These are phyloP conservation scores for Eremobia ochroleuca DNA, from an alignment of 2,888 invertebrate genomes.

Conservation along the genomic window DNA sequence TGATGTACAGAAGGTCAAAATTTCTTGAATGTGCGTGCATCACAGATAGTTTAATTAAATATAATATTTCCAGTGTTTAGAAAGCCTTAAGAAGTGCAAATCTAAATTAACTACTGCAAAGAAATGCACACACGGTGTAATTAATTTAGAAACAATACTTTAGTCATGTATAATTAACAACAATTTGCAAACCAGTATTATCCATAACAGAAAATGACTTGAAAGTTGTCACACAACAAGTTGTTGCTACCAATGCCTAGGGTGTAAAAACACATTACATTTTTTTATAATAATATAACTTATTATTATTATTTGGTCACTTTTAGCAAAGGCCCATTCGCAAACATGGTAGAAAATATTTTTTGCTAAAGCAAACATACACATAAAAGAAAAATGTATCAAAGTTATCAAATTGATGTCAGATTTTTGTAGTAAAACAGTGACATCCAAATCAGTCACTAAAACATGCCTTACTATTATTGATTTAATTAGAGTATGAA, in stretches of 20 bases:
- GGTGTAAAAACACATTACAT: not conserved
- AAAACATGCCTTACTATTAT: not conserved
- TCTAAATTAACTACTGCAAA: not conserved
- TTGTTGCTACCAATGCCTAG: not conserved
- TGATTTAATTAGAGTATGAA: not conserved
- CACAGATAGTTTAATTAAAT: not conserved
- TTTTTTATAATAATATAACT: not conserved
- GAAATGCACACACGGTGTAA: not conserved
- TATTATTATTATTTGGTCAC: not conserved
- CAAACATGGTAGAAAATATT: not conserved
- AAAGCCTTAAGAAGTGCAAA: not conserved
- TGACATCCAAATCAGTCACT: not conserved
- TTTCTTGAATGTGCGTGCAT: not conserved
- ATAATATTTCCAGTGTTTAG: not conserved
- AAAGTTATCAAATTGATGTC: not conserved
- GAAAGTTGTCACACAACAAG: not conserved
- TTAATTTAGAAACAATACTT: not conserved
- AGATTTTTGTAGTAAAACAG: not conserved
- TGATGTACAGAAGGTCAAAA: not conserved
- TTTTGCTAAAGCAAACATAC: not conserved
- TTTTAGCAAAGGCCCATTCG: not conserved
- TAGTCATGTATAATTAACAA: not conserved
- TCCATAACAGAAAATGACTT: not conserved
- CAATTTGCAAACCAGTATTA: not conserved
- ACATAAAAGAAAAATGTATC: not conserved